Conservation (phyloP, 23 tunicate genomes). For the Halocynthia roretzi region DNA sequence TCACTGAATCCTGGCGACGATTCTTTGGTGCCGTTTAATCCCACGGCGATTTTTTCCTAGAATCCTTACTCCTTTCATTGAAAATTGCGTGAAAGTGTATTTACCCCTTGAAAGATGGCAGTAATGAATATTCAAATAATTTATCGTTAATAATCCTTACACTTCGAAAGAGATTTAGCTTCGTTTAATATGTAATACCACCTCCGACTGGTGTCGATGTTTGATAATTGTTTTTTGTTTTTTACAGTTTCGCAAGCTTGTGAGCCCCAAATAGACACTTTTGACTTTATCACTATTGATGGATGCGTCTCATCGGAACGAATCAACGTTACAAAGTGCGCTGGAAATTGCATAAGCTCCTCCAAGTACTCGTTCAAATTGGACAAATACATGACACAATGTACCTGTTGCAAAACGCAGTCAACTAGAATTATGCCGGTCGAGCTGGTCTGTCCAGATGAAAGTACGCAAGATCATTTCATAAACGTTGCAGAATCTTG, state of each 20-base stretch:
- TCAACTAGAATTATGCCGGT: conserved; percentile 43
- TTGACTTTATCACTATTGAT: conserved; percentile 55
- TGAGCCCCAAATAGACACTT: conserved; percentile 58
- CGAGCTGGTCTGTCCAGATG: conserved; percentile 62
- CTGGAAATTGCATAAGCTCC: conserved; percentile 77
- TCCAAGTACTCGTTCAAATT: conserved; percentile 61
- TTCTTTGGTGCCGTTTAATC: too few relatives aligned
- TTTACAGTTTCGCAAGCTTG: conserved; percentile 13
- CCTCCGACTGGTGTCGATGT: neutral
- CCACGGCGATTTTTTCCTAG: too few relatives aligned
- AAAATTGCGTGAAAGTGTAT: too few relatives aligned
- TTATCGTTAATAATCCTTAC: too few relatives aligned
- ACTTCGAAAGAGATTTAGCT: neutral
- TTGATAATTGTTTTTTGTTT: neutral
- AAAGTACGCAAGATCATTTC: conserved; percentile 36
- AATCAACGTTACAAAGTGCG: conserved; percentile 93
- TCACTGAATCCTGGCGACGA: too few relatives aligned
- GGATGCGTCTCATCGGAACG: conserved; percentile 58
- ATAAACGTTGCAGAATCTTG: conserved; percentile 77
- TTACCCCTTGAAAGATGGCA: too few relatives aligned
- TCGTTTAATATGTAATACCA: neutral
- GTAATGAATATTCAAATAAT: too few relatives aligned
- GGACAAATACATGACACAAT: conserved; percentile 68
- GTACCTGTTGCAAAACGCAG: conserved; percentile 75
- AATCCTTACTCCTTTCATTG: too few relatives aligned